phyloP scores from a whole-genome alignment of 2,888 invertebrate genomes.

The Anagyrus pseudococci region DNA sequence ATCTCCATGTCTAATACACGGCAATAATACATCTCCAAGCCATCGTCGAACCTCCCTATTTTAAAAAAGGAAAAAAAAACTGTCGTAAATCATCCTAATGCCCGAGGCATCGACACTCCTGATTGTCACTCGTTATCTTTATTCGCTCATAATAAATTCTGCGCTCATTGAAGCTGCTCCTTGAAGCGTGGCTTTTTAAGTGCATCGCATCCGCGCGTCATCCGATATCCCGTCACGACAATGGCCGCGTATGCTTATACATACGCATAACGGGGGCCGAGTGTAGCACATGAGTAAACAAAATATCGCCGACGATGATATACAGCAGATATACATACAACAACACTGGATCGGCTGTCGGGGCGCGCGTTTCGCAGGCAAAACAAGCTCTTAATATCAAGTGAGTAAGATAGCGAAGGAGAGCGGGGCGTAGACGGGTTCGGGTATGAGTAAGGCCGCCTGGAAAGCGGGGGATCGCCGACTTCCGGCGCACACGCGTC shows the following conservation, averaged over 20 bases:
- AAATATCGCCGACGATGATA: not conserved
- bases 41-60: no score
- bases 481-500: constrained; percentile 58
- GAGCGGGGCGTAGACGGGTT: not conserved
- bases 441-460: not conserved
- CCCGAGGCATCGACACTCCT: no score
- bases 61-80: no score
- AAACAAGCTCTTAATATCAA: constrained; percentile 17
- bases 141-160: not conserved
- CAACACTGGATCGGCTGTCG: not conserved
- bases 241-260: not conserved
- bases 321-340: no score
- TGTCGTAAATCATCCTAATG: no score
- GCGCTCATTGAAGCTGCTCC: not conserved
- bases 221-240: not conserved
- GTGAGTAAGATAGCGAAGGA: not conserved
- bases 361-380: not conserved
- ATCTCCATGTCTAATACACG: no score
- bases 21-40: no score
- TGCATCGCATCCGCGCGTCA: not conserved
- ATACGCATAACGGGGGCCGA: no score
- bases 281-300: no score
- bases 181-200: not conserved
- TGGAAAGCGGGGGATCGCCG: constrained; percentile 44
- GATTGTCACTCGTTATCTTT: no score